phyloP scores from a whole-genome alignment of 2,888 invertebrate species.

The Halictus quadricinctus region DNA sequence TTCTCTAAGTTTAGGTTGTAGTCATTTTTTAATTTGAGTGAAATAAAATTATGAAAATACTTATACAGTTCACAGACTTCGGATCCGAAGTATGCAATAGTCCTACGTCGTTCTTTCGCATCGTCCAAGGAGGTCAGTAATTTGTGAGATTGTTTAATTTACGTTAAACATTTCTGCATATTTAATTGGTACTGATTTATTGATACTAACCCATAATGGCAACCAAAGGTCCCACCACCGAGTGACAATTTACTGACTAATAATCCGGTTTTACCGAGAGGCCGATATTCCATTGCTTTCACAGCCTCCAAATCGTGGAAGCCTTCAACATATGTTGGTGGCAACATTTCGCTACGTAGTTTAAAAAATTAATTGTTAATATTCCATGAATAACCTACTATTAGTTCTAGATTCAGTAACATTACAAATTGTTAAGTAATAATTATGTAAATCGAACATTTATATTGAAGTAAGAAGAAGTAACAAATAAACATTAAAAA shows the following conservation, averaged over 20 bases:
- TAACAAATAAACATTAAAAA: background rate
- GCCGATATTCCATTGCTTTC: constrained; percentile 88
- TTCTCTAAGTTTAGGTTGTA: background rate
- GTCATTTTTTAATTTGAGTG: background rate
- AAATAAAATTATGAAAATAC: background rate
- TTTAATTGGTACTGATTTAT: background rate
- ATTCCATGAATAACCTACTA: background rate
- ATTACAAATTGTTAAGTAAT: too few relatives aligned
- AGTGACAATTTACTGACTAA: constrained; percentile 88
- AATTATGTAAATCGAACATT: background rate
- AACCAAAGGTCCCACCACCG: constrained; percentile 90
- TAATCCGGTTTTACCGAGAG: constrained; percentile 89
- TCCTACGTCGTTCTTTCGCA: background rate
- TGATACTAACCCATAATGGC: constrained; percentile 88
- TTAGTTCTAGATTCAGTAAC: too few relatives aligned
- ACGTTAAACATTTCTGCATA: background rate
- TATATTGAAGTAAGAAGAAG: background rate
- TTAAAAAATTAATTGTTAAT: background rate
- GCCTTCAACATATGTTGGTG: constrained; percentile 86
- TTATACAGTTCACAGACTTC: background rate
- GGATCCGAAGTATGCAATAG: too few relatives aligned
- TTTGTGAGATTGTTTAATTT: background rate
- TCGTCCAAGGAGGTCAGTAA: background rate
- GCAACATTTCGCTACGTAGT: constrained; percentile 77
- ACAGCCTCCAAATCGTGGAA: constrained; percentile 86